Evolutionary conservation across 2,113 vertebrate species (phyloP), one percentile per base, ranked within the genome.

Genomic region (Ailuropoda melanoleuca): DNA sequence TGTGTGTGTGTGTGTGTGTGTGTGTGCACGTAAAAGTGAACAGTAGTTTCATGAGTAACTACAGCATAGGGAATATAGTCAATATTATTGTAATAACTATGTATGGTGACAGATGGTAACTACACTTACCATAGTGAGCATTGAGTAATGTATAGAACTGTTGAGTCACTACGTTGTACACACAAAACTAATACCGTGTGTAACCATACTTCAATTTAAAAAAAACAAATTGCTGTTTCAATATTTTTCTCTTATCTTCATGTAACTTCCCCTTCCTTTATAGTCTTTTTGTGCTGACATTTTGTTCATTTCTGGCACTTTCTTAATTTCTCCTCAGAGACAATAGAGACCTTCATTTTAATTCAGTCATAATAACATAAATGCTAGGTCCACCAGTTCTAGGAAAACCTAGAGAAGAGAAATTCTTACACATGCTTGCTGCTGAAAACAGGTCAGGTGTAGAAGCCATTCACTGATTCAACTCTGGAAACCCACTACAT

Each of bases 291-390:
- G 90, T 97, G 90, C 66, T 96, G 91, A 87, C 90, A 93, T 95
- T 98, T 98, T 98, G 77, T 98, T 98, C 97, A 97, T 92, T 96
- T 98, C 97, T 98, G 98, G 92, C 66, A 90, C 92, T 97, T 98
- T 94, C 82, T 98, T 98, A 97, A 97, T 98, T 98, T 98, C 98
- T 98, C 97, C 97, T 97, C 97, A 97, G 95, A 98, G 95, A 95
- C 84, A 97, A 93, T 86, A 92, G 91, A 97, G 97, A 94, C 96
- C 96, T 98, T 98, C 87, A 97, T 97, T 96, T 98, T 98, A 98
- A 98, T 95, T 93, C 83, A 95, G 83, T 90, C 39, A 83, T n/a
- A 88, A 46, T 85, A 88, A 90, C 24, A 94, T 86, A 91, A 91
- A 92, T n/a, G 15, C 58, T 56, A 37, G 46, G 10, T 82, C 15